These are phyloP conservation scores for Microtus ochrogaster DNA, from an alignment of 2,113 vertebrate genomes.

Conservation along the genomic window DNA sequence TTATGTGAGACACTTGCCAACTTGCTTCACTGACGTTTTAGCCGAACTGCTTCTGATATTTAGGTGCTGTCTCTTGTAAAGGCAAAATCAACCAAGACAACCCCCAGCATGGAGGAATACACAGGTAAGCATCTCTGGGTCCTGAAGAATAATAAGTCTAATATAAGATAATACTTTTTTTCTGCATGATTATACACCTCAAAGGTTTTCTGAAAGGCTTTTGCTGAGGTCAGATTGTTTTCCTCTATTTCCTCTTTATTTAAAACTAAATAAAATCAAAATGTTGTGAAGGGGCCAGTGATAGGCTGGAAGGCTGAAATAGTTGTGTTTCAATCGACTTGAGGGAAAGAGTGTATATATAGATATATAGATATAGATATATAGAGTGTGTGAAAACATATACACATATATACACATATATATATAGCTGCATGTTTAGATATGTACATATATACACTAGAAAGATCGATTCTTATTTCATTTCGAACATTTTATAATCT, in stretches of 20 bases:
- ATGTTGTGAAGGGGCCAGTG: background rate
- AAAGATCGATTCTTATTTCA: background rate
- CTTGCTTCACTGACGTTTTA: slow-evolving; percentile 49
- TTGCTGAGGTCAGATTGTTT: background rate
- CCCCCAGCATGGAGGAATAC: slow-evolving; percentile 54
- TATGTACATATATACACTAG: fast-evolving
- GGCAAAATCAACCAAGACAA: slow-evolving; percentile 51
- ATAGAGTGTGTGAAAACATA: background rate
- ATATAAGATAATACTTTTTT: background rate
- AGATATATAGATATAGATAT: too few species aligned
- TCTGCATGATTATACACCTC: background rate
- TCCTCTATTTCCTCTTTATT: background rate
- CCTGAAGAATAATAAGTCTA: background rate
- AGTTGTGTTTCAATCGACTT: background rate
- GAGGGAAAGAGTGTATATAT: background rate
- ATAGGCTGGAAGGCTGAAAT: background rate
- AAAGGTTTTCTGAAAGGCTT: slow-evolving; percentile 3
- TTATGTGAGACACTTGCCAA: slow-evolving; percentile 48
- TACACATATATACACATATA: background rate
- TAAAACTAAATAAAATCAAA: slow-evolving; percentile 8
- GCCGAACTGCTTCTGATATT: slow-evolving; percentile 60
- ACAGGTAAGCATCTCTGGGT: slow-evolving; percentile 24
- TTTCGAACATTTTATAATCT: background rate
- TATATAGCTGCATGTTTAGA: too few species aligned
- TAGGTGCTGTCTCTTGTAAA: slow-evolving; percentile 55